Evolutionary conservation across 64 coral and sea anemone genomes (phyloP), one percentile per base, ranked within the genome.

Genomic region (Orbicella faveolata): DNA sequence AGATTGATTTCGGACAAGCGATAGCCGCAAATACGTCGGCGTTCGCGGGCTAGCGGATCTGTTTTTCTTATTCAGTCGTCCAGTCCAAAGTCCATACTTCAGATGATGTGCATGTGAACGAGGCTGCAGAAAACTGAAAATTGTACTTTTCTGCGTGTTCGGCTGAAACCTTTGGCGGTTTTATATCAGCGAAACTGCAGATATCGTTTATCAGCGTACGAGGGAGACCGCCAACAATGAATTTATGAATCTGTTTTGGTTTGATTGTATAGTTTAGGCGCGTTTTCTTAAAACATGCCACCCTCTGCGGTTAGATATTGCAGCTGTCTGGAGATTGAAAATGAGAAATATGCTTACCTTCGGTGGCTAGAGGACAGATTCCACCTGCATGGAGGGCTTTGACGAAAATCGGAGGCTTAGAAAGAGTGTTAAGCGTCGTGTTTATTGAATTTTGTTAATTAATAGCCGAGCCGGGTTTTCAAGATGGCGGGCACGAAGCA

Each of bases 401-500:
- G 82, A 85, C 35, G 82, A 85, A 36, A 85, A 52, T 26, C 36
- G n/a, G n/a, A 67, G 20, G 14, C 2, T 53, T 72, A 52, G 61
- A 23, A 66, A 70, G 36, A 52, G 44, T 83, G 23, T 69, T 1
- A 44, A 85, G 2, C 8, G 16, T 15, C 21, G 4, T 73, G 33
- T 85, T 85, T 52, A 61, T 79, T 33, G 77, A 55, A 57, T 79
- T 59, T 79, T 10, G 10, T 52, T 16, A 55, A 12, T 9, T 10
- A 37, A 53, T 6, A 4, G 59, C 11, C 6, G 33, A 52, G 7
- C 19, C 2, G 13, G 19, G 36, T 53, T 73, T 69, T 72, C 37
- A 85, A 85, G 65, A 85, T 85, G 82, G 82, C 36, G 37, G 82
- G 52, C 4, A 72, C 36, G n/a, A 52, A 52, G 18, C 34, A 9